phyloP scores from a whole-genome alignment of 2,797 vertebrate species.

The Meriones psammophilus region DNA sequence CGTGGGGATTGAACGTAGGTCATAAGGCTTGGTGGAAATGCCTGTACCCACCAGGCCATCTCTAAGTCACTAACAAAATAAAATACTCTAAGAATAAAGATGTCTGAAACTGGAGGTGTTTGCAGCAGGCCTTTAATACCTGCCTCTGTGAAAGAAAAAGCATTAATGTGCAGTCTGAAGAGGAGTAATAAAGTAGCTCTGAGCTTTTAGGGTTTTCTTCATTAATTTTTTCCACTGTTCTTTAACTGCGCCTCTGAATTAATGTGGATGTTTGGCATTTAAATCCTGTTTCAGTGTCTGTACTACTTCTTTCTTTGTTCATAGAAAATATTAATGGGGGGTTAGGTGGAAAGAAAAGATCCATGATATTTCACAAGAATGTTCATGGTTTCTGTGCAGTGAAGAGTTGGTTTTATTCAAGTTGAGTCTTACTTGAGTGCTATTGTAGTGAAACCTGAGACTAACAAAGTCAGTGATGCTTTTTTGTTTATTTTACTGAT shows the following conservation, averaged over 20 bases:
- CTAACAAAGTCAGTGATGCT: neutral
- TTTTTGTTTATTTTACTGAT: neutral
- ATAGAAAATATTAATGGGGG: neutral
- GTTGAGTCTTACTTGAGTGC: neutral
- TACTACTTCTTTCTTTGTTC: constrained; percentile 3
- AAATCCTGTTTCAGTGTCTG: neutral
- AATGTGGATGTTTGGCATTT: neutral
- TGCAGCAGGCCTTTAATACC: neutral
- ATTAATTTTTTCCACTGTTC: neutral
- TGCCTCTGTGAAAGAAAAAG: neutral
- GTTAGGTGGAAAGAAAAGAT: neutral
- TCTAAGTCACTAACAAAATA: neutral
- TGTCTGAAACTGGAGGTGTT: neutral
- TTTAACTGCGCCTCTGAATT: neutral
- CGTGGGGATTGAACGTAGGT: neutral
- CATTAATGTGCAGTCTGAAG: neutral
- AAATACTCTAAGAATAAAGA: neutral
- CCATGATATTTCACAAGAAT: neutral
- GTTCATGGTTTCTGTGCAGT: neutral
- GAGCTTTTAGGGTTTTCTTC: neutral
- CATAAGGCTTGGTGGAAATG: neutral
- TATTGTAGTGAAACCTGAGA: neutral
- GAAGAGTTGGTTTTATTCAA: neutral
- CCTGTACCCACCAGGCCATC: neutral
- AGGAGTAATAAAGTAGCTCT: neutral